Base-by-base conservation (phyloP, 2,888 invertebrate genomes). In the Malacosoma neustria region DNA sequence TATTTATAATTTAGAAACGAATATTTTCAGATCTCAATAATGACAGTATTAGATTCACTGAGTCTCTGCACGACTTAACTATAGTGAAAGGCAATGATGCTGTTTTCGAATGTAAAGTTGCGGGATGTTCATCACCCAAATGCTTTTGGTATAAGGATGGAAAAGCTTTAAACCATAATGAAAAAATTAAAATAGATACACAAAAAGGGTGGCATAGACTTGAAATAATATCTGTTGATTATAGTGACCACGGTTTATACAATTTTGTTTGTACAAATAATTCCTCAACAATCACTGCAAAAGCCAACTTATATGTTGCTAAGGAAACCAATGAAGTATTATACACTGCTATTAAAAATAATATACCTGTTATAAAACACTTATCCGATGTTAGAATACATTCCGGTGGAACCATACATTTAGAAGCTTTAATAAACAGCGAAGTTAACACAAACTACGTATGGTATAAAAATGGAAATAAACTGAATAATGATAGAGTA, bases 101-200 rank as follows among this genome's bases (percentile, higher is more conserved):
- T 7, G 33, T 51, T 5, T 56, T 62, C 34, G 49, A 57, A 43
- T 57, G 54, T 32, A 52, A 51, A 45, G 32, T 55, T 14, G 38
- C 36, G 12, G 40, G 44, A 34, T 4, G 36, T 33, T 12, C 45
- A 32, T 33, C 36, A 32, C 35, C 47, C n/a, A 39, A 37, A 9
- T 48, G 41, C 32, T 41, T 36, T 11, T 63, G 62, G 62, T 50
- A 48, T 35, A 58, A 55, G 45, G 45, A 63, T 37, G 62, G 61
- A 1, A 38, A 41, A 32, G 29, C 30, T 32, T 31, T 51, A 34
- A 41, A 35, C 36, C 9, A 35, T 9, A 39, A 39, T n/a, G 35
- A 41, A 30, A 44, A 44, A 46, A 41, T 42, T n/a, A 49, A 47
- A 43, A 49, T 46, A 11, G 40, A 38, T 11, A 35, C 39, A 13